Percentiles rank a stretch among this genome's conserved stretches.
phyloP scores from a whole-genome alignment of 2,113 vertebrate genomes.

The Ophiodon elongatus region DNA sequence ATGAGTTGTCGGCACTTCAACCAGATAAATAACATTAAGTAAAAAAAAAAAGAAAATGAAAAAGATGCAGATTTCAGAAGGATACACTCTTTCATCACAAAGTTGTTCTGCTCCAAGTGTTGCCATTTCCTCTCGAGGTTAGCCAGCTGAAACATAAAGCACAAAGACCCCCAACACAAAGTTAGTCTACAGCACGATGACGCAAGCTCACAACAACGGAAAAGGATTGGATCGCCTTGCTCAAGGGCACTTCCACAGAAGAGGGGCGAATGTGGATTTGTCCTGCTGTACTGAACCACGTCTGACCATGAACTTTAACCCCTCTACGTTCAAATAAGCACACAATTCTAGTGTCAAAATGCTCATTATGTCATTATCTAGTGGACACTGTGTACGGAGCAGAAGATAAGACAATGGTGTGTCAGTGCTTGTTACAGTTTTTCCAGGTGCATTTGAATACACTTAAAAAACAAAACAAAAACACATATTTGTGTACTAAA shows the following conservation, averaged over 20 bases:
- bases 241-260: neutral
- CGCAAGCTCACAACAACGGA: neutral
- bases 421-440: no score
- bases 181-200: neutral
- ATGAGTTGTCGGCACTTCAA: neutral
- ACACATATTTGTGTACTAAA: no score
- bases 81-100: conserved; percentile 99
- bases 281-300: neutral
- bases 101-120: conserved; percentile 98
- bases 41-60: neutral
- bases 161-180: conserved; percentile 9
- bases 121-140: conserved; percentile 99
- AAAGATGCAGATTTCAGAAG: conserved; percentile 71
- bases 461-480: no score
- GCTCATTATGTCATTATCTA: neutral
- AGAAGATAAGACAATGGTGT: no score
- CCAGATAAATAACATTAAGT: no score
- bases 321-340: neutral
- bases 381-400: neutral
- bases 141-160: conserved; percentile 86
- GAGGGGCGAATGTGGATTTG: no score
- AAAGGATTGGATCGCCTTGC: neutral
- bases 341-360: neutral
- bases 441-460: no score
- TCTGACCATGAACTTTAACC: neutral